Evolutionary conservation across 2,113 vertebrate genomes (phyloP).

Genomic region (Oncorhynchus keta): DNA sequence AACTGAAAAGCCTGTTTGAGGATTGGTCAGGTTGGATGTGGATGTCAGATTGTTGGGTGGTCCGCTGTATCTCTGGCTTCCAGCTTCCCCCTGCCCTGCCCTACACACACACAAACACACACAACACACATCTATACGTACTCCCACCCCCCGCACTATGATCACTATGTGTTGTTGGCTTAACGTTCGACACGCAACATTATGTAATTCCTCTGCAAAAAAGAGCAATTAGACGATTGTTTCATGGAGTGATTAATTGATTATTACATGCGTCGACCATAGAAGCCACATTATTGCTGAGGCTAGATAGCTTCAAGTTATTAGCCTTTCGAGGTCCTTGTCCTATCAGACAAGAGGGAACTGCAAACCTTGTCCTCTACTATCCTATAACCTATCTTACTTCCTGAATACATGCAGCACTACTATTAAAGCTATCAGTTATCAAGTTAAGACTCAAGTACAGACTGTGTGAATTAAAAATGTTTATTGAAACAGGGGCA

Average conservation of each 20-base stretch:
- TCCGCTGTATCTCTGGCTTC: no score
- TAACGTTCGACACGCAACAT: conserved; percentile 5
- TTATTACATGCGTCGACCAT: conserved; percentile 17
- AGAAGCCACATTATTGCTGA: not conserved
- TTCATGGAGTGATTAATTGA: conserved; percentile 21
- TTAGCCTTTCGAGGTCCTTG: not conserved
- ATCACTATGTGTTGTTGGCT: not conserved
- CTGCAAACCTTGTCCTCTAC: not conserved
- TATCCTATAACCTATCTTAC: no score
- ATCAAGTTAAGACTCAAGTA: no score
- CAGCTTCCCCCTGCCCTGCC: no score
- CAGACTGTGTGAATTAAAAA: no score
- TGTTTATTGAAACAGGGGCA: no score
- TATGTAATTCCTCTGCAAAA: not conserved
- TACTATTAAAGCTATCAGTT: no score
- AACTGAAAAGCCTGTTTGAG: not conserved
- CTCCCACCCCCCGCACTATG: not conserved
- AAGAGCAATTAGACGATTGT: conserved; percentile 27
- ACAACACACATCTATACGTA: no score
- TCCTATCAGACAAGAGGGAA: not conserved
- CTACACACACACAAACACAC: no score
- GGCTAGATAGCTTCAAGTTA: not conserved
- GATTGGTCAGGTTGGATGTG: not conserved
- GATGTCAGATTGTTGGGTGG: no score
- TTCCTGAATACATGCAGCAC: no score